These are phyloP conservation scores for Trinorchestia longiramus DNA, from an alignment of 1,140 invertebrate species.

Conservation along the genomic window DNA sequence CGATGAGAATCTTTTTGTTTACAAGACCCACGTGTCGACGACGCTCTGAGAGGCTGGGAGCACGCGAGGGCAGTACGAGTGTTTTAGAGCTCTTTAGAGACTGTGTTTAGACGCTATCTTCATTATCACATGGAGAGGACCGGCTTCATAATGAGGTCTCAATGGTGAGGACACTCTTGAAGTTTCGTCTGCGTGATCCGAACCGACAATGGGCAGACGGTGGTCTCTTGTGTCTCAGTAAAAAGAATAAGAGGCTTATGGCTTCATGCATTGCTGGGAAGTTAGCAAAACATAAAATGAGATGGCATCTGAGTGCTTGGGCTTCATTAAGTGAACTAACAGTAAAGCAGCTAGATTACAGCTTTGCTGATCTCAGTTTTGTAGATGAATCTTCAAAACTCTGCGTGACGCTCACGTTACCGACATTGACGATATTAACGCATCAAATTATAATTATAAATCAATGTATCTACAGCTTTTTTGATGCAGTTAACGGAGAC, in stretches of 20 bases:
- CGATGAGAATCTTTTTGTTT: constrained; percentile 3
- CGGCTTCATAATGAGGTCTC: background rate
- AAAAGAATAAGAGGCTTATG: background rate
- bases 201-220: background rate
- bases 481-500: too few relatives aligned
- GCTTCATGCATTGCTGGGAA: background rate
- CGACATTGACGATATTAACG: background rate
- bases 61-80: constrained; percentile 36
- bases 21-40: constrained; percentile 39
- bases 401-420: background rate
- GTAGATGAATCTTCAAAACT: background rate
- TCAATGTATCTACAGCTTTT: too few relatives aligned
- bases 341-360: background rate
- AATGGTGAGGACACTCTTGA: background rate
- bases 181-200: background rate
- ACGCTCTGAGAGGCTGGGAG: background rate
- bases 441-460: background rate
- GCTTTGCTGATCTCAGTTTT: background rate
- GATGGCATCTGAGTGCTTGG: background rate
- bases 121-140: constrained; percentile 8
- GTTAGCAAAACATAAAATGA: background rate
- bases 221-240: background rate
- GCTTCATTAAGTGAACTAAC: background rate
- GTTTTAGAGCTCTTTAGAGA: constrained; percentile 36
- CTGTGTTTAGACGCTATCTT: constrained; percentile 42